Conservation (phyloP, 2,113 vertebrate genomes). For the Ophiodon elongatus region DNA sequence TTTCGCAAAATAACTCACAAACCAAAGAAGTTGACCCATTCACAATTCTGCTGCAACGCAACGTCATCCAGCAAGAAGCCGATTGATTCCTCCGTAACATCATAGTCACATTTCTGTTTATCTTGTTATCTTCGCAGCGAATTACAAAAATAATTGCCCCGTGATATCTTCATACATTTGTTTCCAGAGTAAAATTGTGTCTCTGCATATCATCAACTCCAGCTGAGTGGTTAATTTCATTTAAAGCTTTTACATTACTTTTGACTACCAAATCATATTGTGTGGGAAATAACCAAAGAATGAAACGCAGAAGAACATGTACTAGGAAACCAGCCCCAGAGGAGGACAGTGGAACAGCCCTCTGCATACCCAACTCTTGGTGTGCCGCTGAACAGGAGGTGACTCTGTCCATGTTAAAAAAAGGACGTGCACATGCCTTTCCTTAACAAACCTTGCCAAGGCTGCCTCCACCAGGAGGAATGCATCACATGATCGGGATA, state of each 20-base stretch:
- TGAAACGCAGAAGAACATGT: not conserved
- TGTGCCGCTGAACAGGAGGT: not conserved
- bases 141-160: too few species aligned
- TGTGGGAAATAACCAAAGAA: too few species aligned
- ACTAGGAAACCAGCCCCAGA: not conserved
- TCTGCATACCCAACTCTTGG: not conserved
- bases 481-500: conserved; percentile 40
- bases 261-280: not conserved
- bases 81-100: not conserved
- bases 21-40: not conserved
- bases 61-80: too few species aligned
- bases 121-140: not conserved
- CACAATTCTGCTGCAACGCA: not conserved
- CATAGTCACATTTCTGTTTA: not conserved
- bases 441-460: conserved; percentile 67
- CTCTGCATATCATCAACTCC: not conserved
- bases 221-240: not conserved
- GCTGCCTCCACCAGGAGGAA: conserved; percentile 47
- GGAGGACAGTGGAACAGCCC: not conserved
- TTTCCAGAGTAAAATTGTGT: not conserved
- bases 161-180: too few species aligned
- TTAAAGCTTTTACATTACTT: not conserved
- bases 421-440: conserved; percentile 78
- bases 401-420: conserved; percentile 67
- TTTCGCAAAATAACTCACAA: not conserved